Evolutionary conservation across 2,888 invertebrate species (phyloP), one percentile per base, ranked within the genome.

Genomic region (Hypomecis atomaria): DNA sequence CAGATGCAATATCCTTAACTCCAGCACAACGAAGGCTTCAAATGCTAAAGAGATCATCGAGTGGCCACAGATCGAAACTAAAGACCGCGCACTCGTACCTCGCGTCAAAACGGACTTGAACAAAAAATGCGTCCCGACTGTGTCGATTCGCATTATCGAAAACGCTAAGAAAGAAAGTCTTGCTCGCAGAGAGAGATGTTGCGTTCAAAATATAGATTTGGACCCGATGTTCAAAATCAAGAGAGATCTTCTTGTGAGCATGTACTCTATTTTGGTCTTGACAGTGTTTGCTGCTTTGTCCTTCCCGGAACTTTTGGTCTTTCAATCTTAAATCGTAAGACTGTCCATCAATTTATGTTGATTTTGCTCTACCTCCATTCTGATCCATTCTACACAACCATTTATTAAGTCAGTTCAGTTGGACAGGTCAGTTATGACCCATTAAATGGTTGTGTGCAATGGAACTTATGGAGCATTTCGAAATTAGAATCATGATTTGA

Each of bases 271-370:
- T 72, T 77, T 92, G 59, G 89, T 90, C 36, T 77, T 92, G 23
- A 90, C 89, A 55, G 85, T 92, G 0, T 92, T 92, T 69, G 89
- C 89, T 54, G 91, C 91, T 23, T 77, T 92, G 59, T 88, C 91
- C 0, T 84, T 90, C 70, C 89, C 91, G 1, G 86, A 85, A 6
- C 34, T 65, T 42, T 23, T 60, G 6, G 13, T 60, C 7, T 50
- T 65, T 13, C 47, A 65, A 43, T 48, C 58, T 11, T 58, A 47
- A 40, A 23, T 4, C 44, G 45, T 34, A 23, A 9, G 10, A 52
- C 23, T 10, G 7, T 33, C 23, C 23, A 23, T 7, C 10, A 40
- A 40, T 5, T 38, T 9, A 4, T 38, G 11, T 52, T 40, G 23
- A 8, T 52, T 52, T n/a, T 23, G 9, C 11, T 9, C 0, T 52